Conservation (phyloP, 2,113 vertebrate species). For the Menidia beryllina region DNA sequence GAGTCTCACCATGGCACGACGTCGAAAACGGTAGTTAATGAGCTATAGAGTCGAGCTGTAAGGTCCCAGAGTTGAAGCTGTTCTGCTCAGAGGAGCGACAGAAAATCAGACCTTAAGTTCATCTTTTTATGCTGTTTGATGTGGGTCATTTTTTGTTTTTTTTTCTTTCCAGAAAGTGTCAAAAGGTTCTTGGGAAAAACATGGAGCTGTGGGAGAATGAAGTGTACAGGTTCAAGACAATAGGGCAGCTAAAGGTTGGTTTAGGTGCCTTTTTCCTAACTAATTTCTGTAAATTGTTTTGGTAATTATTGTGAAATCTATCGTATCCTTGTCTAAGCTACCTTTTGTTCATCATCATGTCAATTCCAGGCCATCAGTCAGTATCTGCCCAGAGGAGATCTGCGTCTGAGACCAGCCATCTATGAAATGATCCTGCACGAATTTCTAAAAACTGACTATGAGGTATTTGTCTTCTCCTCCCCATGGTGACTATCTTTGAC, state of each 20-base stretch:
- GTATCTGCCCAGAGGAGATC: slow-evolving; percentile 95
- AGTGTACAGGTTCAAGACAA: slow-evolving; percentile 97
- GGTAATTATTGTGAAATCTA: neutral
- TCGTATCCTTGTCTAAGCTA: neutral
- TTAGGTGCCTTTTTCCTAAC: neutral
- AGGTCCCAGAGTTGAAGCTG: too few species aligned
- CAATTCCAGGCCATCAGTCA: slow-evolving; percentile 91
- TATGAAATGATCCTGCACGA: slow-evolving; percentile 99
- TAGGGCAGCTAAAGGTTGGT: slow-evolving; percentile 94
- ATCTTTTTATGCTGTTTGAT: neutral
- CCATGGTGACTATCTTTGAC: neutral
- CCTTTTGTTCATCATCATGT: neutral
- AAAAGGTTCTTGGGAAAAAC: slow-evolving; percentile 98
- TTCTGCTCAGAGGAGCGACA: too few species aligned
- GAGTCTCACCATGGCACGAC: too few species aligned
- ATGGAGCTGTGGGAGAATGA: slow-evolving; percentile 98
- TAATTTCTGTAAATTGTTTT: neutral
- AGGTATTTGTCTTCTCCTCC: slow-evolving; percentile 81
- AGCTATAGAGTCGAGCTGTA: too few species aligned
- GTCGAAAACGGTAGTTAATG: too few species aligned
- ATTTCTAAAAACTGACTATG: slow-evolving; percentile 96
- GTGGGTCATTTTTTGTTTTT: slow-evolving; percentile 17
- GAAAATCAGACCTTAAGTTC: neutral
- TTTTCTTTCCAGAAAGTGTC: slow-evolving; percentile 89
- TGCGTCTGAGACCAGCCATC: slow-evolving; percentile 93